Evolutionary conservation across 2,888 invertebrate species (phyloP).

Genomic region (Pristionchus entomophagus): DNA sequence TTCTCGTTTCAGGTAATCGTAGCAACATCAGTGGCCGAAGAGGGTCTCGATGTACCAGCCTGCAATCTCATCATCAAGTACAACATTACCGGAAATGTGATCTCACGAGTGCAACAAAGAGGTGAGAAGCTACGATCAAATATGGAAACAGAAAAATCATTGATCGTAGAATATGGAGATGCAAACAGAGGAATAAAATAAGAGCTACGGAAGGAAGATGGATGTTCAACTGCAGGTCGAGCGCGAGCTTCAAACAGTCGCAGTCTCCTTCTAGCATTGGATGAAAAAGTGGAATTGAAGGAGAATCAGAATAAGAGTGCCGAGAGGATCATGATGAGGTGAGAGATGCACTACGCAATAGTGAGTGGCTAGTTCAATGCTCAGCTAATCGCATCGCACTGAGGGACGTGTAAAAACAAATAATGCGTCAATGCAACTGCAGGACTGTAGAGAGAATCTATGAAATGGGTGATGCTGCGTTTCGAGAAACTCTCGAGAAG

Average conservation of each 20-base stretch:
- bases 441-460: slow-evolving; percentile 11
- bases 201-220: too few relatives aligned
- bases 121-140: too few relatives aligned
- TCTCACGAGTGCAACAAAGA: slow-evolving; percentile 43
- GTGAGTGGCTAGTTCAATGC: too few relatives aligned
- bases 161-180: too few relatives aligned
- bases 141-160: too few relatives aligned
- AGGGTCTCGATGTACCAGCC: slow-evolving; percentile 71
- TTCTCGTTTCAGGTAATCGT: slow-evolving; percentile 63
- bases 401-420: too few relatives aligned
- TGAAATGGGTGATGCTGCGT: neutral
- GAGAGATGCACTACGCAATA: neutral
- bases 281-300: neutral
- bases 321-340: slow-evolving; percentile 34
- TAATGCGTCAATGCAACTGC: neutral
- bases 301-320: slow-evolving; percentile 18
- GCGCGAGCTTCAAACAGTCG: slow-evolving; percentile 28
- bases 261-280: slow-evolving; percentile 21
- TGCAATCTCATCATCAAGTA: slow-evolving; percentile 75
- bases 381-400: too few relatives aligned
- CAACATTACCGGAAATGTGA: slow-evolving; percentile 55
- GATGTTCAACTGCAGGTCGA: too few relatives aligned
- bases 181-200: too few relatives aligned
- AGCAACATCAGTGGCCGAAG: slow-evolving; percentile 73
- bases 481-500: neutral